Conservation (phyloP, 2,888 invertebrate genomes). For the Phrixothrix hirtus region DNA sequence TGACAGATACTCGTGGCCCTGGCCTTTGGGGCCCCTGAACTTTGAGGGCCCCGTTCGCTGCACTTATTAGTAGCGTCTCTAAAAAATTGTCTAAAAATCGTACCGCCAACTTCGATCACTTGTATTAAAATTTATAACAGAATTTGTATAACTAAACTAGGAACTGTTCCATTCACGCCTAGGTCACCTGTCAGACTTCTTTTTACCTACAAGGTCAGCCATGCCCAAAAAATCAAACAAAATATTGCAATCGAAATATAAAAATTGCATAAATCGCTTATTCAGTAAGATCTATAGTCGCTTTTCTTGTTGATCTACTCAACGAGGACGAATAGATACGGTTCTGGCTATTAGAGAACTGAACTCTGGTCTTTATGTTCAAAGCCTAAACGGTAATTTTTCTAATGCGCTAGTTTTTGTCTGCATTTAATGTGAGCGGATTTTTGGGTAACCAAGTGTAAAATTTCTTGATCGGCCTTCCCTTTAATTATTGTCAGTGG, state of each 20-base stretch:
- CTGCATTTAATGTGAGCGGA: constrained; percentile 28
- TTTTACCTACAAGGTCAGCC: constrained; percentile 38
- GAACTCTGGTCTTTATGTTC: constrained; percentile 22
- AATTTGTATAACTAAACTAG: constrained; percentile 20
- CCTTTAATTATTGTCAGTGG: constrained; percentile 39
- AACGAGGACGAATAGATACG: constrained; percentile 14
- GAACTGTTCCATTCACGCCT: constrained; percentile 32
- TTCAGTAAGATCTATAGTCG: constrained; percentile 27
- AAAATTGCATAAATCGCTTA: constrained; percentile 31
- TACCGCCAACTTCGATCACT: too few relatives aligned
- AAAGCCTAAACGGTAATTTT: constrained; percentile 25
- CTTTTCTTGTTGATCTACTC: constrained; percentile 2
- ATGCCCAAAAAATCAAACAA: constrained; percentile 32
- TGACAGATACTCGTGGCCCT: too few relatives aligned
- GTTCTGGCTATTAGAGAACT: neutral
- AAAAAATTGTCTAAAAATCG: too few relatives aligned
- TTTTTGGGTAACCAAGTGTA: constrained; percentile 43
- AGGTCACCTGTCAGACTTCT: constrained; percentile 40
- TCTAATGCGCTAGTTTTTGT: constrained; percentile 23
- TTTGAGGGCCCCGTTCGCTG: too few relatives aligned
- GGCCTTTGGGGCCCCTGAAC: too few relatives aligned
- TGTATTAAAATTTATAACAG: too few relatives aligned
- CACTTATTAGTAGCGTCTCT: too few relatives aligned
- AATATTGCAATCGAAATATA: constrained; percentile 28
- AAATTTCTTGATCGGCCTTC: constrained; percentile 48